Base-by-base conservation (phyloP, 2,888 invertebrate species). In the Chrysolina oricalcia region DNA sequence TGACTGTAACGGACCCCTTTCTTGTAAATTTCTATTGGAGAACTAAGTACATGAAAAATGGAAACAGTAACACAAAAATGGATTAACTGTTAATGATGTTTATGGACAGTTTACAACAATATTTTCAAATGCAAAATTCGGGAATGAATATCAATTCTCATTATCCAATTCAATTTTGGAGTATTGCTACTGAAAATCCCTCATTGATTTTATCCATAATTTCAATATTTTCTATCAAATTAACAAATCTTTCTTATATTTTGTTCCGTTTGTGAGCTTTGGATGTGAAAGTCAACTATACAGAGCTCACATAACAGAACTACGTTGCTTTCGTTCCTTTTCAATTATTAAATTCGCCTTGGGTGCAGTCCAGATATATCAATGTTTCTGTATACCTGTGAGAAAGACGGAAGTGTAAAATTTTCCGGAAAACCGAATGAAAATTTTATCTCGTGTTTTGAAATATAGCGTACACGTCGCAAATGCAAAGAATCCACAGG, bases 361-460 rank as follows among this genome's bases (percentile, higher is more conserved):
- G 50, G 50, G 15, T 67, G 19, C 67, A 17, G 23, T 23, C 67
- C 67, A 67, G n/a, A 67, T 67, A 67, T 67, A 35, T 64, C 41
- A 64, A 43, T 50, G 66, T 23, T 66, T 48, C 15, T 46, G 19
- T 21, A 21, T 66, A 66, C 65, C 65, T 66, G 65, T 23, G 15
- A 6, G 66, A 46, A 40, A 9, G 23, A 50, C 13, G 46, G n/a
- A 23, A 27, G 35, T 15, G 35, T 23, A 65, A 66, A 50, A 50
- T 50, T 35, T 67, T 27, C 50, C 50, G 67, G 67, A 66, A 27
- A 65, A 66, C 27, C 48, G 50, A 67, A 67, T 67, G 67, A 67
- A 67, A 67, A 67, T 67, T 46, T 67, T 50, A 67, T 67, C 67
- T 67, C 8, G 27, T 17, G 66, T 50, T 66, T 50, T 67, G 67